Percentiles rank a stretch among this genome's conserved stretches.
Evolutionary conservation across 1,140 invertebrate species (phyloP).

Genomic region (Bombus difficillimus): DNA sequence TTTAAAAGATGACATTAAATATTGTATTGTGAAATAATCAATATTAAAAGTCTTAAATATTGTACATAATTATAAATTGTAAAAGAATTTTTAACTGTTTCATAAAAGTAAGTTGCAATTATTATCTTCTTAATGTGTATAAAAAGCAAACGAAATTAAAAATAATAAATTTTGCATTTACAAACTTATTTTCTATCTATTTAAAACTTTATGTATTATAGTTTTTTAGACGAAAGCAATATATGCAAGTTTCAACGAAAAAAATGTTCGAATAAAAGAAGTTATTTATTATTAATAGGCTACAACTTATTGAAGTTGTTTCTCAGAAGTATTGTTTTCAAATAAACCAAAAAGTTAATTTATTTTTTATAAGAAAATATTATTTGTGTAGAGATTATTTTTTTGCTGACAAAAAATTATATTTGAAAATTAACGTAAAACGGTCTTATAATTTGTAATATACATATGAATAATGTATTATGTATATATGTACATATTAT

Average conservation of each 20-base stretch:
- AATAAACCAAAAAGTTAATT: background rate
- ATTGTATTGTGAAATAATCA: constrained; percentile 45
- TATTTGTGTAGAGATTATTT: no score
- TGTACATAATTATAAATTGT: constrained; percentile 59
- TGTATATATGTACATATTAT: no score
- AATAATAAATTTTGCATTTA: constrained; percentile 59
- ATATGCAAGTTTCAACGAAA: constrained; percentile 46
- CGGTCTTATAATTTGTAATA: background rate
- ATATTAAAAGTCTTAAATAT: constrained; percentile 23
- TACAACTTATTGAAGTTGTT: no score
- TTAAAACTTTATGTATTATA: constrained; percentile 37
- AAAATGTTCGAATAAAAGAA: background rate
- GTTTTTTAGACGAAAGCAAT: constrained; percentile 44
- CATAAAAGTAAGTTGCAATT: constrained; percentile 51
- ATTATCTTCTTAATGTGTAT: constrained; percentile 29
- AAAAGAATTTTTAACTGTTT: constrained; percentile 57
- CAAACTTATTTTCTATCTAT: constrained; percentile 43
- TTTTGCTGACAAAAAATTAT: background rate
- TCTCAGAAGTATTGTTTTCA: background rate
- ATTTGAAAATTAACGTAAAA: background rate
- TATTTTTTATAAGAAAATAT: no score
- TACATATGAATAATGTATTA: background rate
- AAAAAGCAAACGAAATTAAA: constrained; percentile 36
- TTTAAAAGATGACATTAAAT: constrained; percentile 19
- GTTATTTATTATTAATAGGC: no score